Base-by-base conservation (phyloP, 1,140 invertebrate species). In the Calosoma granatense region DNA sequence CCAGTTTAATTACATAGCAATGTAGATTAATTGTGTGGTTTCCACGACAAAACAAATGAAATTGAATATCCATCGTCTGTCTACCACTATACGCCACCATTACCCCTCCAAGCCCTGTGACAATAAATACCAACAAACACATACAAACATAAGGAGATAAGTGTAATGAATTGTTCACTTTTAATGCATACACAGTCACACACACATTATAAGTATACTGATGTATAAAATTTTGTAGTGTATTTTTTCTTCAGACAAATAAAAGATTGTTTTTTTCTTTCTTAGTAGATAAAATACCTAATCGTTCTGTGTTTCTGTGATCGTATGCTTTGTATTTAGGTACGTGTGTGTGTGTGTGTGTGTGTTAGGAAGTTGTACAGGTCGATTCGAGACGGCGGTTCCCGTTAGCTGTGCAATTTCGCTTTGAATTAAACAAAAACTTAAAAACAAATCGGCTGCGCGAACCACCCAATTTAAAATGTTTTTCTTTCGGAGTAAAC, bases 361-460 rank as follows among this genome's bases (percentile, higher is more conserved):
- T n/a, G 26, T n/a, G 6, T 9, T 36, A 9, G 26, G n/a, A 36
- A n/a, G 6, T n/a, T 36, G 26, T 9, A 36, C 26, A 9, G 26
- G n/a, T 9, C 26, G 26, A 9, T 36, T n/a, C n/a, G n/a, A 36
- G n/a, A n/a, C 26, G 26, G n/a, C 26, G 26, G 26, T 36, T 36
- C n/a, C n/a, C 26, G n/a, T n/a, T 36, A 36, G 26, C n/a, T 36
- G n/a, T 6, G n/a, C 26, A 36, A 47, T 11, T 47, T 47, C 41
- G 3, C 41, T 47, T 47, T 47, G 41, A 47, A 47, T 47, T 6
- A 47, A 47, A 47, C 41, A 47, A 17, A 47, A 47, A 47, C 41
- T 47, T 47, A 47, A 47, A 47, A 47, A 47, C 41, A 47, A 47
- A 47, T 47, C 41, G 41, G 41, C 41, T 47, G 41, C 6, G 15